Conservation (phyloP, 2,113 vertebrate species). For the Nyctereutes procyonoides region DNA sequence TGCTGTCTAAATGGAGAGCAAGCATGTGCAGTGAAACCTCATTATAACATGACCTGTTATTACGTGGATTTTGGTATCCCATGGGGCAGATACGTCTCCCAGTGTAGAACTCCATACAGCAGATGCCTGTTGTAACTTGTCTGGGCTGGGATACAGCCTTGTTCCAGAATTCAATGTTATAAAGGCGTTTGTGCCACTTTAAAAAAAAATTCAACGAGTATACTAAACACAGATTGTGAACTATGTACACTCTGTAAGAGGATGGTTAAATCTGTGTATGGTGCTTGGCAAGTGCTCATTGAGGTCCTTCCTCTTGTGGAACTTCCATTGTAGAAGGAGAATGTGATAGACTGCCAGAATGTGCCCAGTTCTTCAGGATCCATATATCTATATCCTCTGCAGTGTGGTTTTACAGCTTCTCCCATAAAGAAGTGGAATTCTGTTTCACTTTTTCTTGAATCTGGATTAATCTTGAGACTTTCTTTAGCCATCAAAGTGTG, state of each 20-base stretch:
- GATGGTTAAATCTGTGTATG: neutral
- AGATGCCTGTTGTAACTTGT: conserved; percentile 69
- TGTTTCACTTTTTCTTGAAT: neutral
- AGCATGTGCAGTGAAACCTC: conserved; percentile 69
- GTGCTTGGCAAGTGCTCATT: neutral
- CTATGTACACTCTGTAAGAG: neutral
- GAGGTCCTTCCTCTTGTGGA: neutral
- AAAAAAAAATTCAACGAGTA: neutral
- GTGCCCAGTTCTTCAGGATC: neutral
- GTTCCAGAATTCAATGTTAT: conserved; percentile 29
- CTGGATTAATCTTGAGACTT: neutral
- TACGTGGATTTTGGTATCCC: conserved; percentile 81
- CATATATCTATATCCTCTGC: neutral
- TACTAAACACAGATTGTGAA: neutral
- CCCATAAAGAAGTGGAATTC: neutral
- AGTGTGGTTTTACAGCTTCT: neutral
- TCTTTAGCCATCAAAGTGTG: neutral
- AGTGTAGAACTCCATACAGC: conserved; percentile 55
- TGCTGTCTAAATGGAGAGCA: conserved; percentile 74
- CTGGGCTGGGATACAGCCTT: conserved; percentile 40
- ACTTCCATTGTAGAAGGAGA: neutral
- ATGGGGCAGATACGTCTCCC: conserved; percentile 71
- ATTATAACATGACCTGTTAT: conserved; percentile 81
- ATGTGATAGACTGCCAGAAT: neutral
- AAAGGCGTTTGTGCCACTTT: neutral